Conservation (phyloP, 2,797 vertebrate genomes). For the Melanotaenia parkinsoni region DNA sequence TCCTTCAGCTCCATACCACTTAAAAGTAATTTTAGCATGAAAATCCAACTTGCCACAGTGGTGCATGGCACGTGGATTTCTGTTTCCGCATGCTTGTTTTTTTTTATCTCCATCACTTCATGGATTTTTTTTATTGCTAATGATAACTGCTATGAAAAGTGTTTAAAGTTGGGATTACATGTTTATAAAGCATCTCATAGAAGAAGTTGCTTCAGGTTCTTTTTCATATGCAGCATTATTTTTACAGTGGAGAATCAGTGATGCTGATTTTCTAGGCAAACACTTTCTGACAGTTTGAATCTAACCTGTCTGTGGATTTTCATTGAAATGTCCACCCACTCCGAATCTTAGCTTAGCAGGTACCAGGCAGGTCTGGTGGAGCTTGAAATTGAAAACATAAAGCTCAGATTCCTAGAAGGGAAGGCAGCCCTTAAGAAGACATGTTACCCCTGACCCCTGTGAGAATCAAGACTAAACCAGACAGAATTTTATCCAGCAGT, state of each 20-base stretch:
- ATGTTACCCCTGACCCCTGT: conserved; percentile 88
- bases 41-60: conserved; percentile 24
- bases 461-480: conserved; percentile 88
- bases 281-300: conserved; percentile 82
- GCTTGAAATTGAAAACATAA: conserved; percentile 87
- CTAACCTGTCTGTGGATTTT: conserved; percentile 86
- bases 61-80: conserved; percentile 9
- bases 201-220: background rate
- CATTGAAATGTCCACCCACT: conserved; percentile 58
- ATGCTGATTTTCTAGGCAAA: conserved; percentile 80
- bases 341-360: conserved; percentile 83
- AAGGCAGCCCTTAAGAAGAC: conserved; percentile 90
- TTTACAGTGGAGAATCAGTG: conserved; percentile 71
- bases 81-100: conserved; percentile 7
- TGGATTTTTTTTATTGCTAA: no score
- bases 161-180: background rate
- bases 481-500: background rate
- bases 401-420: conserved; percentile 87
- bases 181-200: background rate
- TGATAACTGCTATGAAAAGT: background rate
- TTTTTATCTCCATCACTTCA: background rate
- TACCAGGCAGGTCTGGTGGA: conserved; percentile 88
- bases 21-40: conserved; percentile 10
- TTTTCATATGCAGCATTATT: conserved; percentile 15
- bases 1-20: conserved; percentile 6